phyloP scores from a whole-genome alignment of 2,888 invertebrate genomes.

The Volucella inflata region DNA sequence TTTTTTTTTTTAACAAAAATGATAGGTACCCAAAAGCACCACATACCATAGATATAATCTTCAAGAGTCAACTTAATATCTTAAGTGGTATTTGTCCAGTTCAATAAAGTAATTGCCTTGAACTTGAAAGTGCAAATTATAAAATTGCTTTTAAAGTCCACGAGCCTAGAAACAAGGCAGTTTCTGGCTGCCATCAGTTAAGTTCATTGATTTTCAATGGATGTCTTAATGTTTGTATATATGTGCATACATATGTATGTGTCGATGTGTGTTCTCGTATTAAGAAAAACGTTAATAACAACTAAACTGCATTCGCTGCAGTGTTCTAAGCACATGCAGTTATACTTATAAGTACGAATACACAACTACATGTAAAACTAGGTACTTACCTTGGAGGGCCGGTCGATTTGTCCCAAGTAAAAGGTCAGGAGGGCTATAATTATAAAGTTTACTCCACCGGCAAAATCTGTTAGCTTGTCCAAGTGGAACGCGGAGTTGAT shows the following conservation, averaged over 20 bases:
- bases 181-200: constrained; percentile 26
- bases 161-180: constrained; percentile 24
- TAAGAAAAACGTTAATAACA: constrained; percentile 55
- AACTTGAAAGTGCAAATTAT: constrained; percentile 38
- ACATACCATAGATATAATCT: constrained; percentile 15
- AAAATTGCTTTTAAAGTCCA: constrained; percentile 56
- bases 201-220: constrained; percentile 71
- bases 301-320: constrained; percentile 52
- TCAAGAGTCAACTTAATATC: not conserved
- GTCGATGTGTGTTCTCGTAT: not conserved
- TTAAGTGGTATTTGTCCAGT: constrained; percentile 50
- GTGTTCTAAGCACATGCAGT: constrained; percentile 35
- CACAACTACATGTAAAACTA: not conserved
- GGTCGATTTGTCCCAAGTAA: constrained; percentile 92
- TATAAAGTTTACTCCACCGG: constrained; percentile 96
- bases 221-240: no score
- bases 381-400: constrained; percentile 85
- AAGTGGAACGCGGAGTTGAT: constrained; percentile 93
- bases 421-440: constrained; percentile 94
- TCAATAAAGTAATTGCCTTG: constrained; percentile 62
- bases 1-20: not conserved
- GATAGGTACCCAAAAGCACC: constrained; percentile 8
- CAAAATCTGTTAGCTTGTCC: constrained; percentile 96
- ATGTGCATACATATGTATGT: not conserved
- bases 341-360: not conserved